Evolutionary conservation across 2,888 invertebrate genomes (phyloP).

Genomic region (Pediacus dermestoides): DNA sequence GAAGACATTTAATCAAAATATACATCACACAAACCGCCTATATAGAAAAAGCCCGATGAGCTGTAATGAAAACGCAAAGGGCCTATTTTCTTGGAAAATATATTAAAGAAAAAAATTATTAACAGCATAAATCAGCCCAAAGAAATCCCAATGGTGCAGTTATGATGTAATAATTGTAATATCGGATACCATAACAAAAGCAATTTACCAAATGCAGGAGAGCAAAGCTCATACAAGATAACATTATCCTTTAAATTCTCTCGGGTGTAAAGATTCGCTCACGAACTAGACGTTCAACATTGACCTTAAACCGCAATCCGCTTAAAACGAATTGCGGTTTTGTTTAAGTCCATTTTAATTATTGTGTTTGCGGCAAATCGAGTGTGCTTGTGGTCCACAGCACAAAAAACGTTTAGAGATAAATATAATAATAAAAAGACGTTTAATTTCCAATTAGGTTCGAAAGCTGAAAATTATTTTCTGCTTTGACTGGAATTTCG

Average conservation of each 20-base stretch:
- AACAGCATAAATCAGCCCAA: too few relatives aligned
- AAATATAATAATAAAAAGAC: too few relatives aligned
- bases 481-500: too few relatives aligned
- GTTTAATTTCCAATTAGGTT: too few relatives aligned
- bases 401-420: not conserved
- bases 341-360: constrained; percentile 12
- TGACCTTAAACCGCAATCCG: constrained; percentile 11
- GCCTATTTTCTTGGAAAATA: not conserved
- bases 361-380: constrained; percentile 4
- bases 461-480: too few relatives aligned
- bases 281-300: constrained; percentile 8
- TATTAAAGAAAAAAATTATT: constrained; percentile 1
- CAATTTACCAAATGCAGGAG: constrained; percentile 8
- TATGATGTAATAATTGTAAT: not conserved
- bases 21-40: too few relatives aligned
- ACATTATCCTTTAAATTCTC: constrained; percentile 9
- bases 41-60: too few relatives aligned
- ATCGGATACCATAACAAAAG: constrained; percentile 9
- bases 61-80: too few relatives aligned
- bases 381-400: not conserved
- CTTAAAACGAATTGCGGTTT: constrained; percentile 10
- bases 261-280: constrained; percentile 8
- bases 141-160: not conserved
- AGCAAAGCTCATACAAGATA: constrained; percentile 10
- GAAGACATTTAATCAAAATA: too few relatives aligned